phyloP scores from a whole-genome alignment of 2,888 invertebrate genomes.

The Heteromurus nitidus region DNA sequence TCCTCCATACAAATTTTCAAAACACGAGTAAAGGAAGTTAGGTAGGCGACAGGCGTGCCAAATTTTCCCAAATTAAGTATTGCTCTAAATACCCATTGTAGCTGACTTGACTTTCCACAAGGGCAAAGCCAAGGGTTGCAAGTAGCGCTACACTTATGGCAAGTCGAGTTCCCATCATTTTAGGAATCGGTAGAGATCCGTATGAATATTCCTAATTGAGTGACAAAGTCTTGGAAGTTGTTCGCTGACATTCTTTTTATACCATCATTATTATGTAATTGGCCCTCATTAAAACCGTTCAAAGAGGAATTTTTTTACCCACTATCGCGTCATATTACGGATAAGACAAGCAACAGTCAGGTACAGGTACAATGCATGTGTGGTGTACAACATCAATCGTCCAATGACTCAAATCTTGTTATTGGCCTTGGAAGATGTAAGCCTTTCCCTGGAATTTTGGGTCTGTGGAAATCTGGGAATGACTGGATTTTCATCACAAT shows the following conservation, averaged over 20 bases:
- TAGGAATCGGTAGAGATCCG: slow-evolving; percentile 4
- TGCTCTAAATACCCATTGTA: slow-evolving; percentile 68
- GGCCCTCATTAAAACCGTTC: no score
- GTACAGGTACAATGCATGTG: not conserved
- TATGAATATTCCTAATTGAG: not conserved
- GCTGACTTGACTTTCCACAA: slow-evolving; percentile 45
- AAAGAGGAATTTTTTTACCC: no score
- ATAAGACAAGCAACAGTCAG: not conserved
- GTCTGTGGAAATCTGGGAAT: not conserved
- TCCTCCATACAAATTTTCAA: no score
- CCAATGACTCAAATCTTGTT: slow-evolving; percentile 23
- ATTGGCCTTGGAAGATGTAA: slow-evolving; percentile 24
- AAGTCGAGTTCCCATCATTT: slow-evolving; percentile 26
- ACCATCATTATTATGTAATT: slow-evolving; percentile 27
- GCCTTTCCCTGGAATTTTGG: not conserved
- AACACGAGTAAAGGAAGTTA: no score
- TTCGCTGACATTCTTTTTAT: slow-evolving; percentile 25
- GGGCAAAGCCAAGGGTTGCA: not conserved
- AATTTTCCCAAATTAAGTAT: no score
- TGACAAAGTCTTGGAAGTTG: not conserved
- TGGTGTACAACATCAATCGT: slow-evolving; percentile 12
- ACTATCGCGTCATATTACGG: not conserved
- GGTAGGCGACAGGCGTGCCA: no score
- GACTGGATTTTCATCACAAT: not conserved
- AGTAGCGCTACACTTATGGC: slow-evolving; percentile 1